A percentile compares a stretch with the other conserved stretches of the same genome.
Evolutionary conservation across 2,113 vertebrate species (phyloP).

Genomic region (Podocnemis expansa): DNA sequence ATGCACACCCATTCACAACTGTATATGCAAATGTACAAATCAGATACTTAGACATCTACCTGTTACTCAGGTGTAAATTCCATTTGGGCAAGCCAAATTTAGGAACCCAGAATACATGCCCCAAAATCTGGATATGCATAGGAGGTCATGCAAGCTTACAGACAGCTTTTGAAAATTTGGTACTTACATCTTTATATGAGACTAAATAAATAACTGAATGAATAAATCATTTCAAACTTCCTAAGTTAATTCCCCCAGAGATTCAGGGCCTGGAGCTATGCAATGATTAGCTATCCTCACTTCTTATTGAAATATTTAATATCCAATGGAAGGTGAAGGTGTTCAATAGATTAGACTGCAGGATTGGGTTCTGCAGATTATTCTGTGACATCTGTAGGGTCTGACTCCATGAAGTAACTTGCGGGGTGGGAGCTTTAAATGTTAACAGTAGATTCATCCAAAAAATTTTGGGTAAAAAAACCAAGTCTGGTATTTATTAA

Average conservation of each 20-base stretch:
- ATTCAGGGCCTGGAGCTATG: background rate
- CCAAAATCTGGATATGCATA: background rate
- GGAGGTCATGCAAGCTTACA: background rate
- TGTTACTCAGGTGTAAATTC: background rate
- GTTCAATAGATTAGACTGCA: background rate
- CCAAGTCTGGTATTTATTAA: background rate
- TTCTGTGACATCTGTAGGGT: background rate
- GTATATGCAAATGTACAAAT: background rate
- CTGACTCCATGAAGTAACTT: background rate
- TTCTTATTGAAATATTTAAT: background rate
- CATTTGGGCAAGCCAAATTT: background rate
- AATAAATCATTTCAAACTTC: background rate
- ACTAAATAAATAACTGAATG: background rate
- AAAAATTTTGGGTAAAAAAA: background rate
- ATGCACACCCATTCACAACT: background rate
- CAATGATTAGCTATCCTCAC: background rate
- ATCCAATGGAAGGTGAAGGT: background rate
- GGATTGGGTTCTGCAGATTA: background rate
- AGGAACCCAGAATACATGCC: background rate
- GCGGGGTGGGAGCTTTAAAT: background rate
- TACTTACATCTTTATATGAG: background rate
- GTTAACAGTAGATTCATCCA: background rate
- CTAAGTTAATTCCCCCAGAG: background rate
- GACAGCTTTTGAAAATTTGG: background rate
- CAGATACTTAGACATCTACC: background rate